Conservation (phyloP, 2,888 invertebrate genomes). For the Stenichneumon culpator region DNA sequence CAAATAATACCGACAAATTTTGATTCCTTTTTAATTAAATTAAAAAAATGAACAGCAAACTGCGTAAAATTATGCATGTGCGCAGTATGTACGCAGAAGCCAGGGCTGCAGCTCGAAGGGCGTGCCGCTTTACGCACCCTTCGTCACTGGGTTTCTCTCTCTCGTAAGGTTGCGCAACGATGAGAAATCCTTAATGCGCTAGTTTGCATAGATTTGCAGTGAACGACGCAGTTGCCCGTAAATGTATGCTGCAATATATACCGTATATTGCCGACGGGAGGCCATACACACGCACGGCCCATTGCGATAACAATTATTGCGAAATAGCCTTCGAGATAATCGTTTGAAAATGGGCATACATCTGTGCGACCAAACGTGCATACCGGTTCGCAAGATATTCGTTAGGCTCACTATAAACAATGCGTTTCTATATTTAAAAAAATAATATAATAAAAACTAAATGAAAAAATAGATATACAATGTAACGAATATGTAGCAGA, state of each 20-base stretch:
- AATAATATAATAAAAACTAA: not conserved
- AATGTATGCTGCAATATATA: conserved; percentile 14
- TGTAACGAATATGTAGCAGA: no score
- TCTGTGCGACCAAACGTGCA: conserved; percentile 51
- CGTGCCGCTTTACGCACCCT: conserved; percentile 25
- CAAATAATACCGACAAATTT: no score
- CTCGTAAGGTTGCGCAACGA: not conserved
- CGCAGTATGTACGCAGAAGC: not conserved
- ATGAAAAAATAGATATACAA: not conserved
- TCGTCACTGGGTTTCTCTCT: conserved; percentile 6
- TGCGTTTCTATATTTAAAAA: not conserved
- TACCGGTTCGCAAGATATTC: not conserved
- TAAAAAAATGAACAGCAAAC: not conserved
- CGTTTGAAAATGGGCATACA: conserved; percentile 31
- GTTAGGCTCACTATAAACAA: not conserved
- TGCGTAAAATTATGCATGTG: no score
- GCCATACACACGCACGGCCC: not conserved
- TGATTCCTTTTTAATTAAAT: not conserved
- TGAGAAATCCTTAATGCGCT: conserved; percentile 12
- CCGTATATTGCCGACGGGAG: conserved; percentile 1
- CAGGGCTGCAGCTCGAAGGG: conserved; percentile 9
- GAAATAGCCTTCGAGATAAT: conserved; percentile 24
- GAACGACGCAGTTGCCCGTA: conserved; percentile 22
- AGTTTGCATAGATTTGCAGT: conserved; percentile 37
- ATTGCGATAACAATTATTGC: conserved; percentile 31